A percentile compares a stretch with the other conserved stretches of the same genome.
Evolutionary conservation across 2,888 invertebrate genomes (phyloP).

Genomic region (Trissonchulus sp.): DNA sequence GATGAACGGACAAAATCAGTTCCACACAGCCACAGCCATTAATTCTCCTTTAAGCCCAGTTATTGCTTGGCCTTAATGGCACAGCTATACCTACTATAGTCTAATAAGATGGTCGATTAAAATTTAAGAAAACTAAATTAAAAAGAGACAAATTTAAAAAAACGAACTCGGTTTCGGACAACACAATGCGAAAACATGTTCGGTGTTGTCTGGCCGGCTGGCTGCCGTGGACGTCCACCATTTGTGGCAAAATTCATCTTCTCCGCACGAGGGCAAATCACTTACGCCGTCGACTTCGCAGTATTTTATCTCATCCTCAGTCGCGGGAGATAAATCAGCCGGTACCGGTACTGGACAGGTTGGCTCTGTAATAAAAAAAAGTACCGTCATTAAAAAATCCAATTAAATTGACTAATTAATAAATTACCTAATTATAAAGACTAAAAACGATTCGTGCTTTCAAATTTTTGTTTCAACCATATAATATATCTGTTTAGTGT

Average conservation of each 20-base stretch:
- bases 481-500: no score
- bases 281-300: slow-evolving; percentile 31
- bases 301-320: not conserved
- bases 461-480: no score
- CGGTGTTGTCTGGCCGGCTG: slow-evolving; percentile 27
- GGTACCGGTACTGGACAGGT: slow-evolving; percentile 31
- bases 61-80: not conserved
- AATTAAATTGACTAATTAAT: not conserved
- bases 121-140: not conserved
- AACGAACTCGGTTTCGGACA: slow-evolving; percentile 35
- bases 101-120: not conserved
- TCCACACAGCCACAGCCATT: no score
- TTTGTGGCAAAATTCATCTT: slow-evolving; percentile 33
- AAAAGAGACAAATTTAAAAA: not conserved
- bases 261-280: slow-evolving; percentile 23
- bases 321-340: not conserved
- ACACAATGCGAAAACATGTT: slow-evolving; percentile 33
- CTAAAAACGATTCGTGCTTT: no score
- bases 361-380: slow-evolving; percentile 27
- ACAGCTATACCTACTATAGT: not conserved
- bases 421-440: no score
- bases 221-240: slow-evolving; percentile 31
- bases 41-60: no score
- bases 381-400: not conserved
- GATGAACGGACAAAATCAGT: no score